These are phyloP conservation scores for Salminus brasiliensis DNA, from an alignment of 2,113 vertebrate genomes.

Conservation along the genomic window DNA sequence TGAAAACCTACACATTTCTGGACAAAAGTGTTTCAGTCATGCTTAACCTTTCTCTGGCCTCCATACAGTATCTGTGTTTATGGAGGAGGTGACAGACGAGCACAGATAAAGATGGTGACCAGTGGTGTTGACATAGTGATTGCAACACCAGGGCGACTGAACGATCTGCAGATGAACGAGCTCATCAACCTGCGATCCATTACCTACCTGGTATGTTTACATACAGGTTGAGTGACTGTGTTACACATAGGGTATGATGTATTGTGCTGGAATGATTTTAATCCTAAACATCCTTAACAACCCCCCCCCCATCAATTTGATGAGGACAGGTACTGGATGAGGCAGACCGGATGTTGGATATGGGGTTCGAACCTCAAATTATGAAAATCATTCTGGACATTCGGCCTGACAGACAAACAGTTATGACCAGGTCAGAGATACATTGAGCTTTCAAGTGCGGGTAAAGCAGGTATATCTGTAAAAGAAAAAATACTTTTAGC, in stretches of 20 bases:
- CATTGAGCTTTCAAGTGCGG: neutral
- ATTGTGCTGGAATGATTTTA: neutral
- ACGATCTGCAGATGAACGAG: conserved; percentile 95
- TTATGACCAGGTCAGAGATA: conserved; percentile 91
- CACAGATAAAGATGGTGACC: conserved; percentile 83
- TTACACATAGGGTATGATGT: neutral
- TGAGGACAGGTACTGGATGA: conserved; percentile 90
- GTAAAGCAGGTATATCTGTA: neutral
- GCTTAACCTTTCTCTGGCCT: neutral
- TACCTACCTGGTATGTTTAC: conserved; percentile 92
- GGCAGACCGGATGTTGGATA: conserved; percentile 96
- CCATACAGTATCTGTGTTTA: conserved; percentile 88
- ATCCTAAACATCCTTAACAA: too few relatives aligned
- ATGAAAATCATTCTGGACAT: conserved; percentile 97
- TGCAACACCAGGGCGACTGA: conserved; percentile 91
- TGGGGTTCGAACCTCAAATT: conserved; percentile 99
- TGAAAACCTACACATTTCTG: too few relatives aligned
- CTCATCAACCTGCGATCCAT: conserved; percentile 85
- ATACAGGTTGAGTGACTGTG: neutral
- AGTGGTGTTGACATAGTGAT: conserved; percentile 94
- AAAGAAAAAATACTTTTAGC: neutral
- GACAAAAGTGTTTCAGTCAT: neutral
- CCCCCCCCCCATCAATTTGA: too few relatives aligned
- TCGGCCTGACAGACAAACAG: conserved; percentile 91
- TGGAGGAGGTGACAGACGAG: conserved; percentile 87